Conservation (phyloP, 2,888 invertebrate species). For the Himalopsyche tibetana region DNA sequence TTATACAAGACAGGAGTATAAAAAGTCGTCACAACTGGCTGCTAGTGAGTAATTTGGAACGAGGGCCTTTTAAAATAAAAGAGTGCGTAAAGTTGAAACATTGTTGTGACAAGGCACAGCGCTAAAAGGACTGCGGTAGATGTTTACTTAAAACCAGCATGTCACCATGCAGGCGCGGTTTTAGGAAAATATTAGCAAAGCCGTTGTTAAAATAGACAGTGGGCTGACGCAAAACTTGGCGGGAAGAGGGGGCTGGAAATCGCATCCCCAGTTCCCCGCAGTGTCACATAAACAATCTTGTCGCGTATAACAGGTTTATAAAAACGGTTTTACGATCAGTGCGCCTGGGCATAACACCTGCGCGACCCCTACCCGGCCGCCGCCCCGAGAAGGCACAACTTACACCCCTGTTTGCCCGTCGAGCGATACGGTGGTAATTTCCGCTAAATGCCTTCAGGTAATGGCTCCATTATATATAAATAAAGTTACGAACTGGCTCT, state of each 20-base stretch:
- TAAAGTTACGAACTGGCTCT: slow-evolving; percentile 42
- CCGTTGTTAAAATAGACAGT: slow-evolving; percentile 37
- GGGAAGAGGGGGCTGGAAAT: neutral
- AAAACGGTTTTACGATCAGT: slow-evolving; percentile 55
- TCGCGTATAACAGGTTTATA: slow-evolving; percentile 56
- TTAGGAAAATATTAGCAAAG: slow-evolving; percentile 40
- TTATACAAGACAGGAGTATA: too few species aligned
- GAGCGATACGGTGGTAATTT: slow-evolving; percentile 44
- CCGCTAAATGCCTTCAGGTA: slow-evolving; percentile 43
- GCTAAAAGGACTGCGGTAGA: slow-evolving; percentile 35
- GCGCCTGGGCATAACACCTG: slow-evolving; percentile 49
- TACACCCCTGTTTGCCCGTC: slow-evolving; percentile 4
- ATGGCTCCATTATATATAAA: slow-evolving; percentile 43
- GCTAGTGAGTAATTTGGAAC: too few species aligned
- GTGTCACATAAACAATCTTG: slow-evolving; percentile 53
- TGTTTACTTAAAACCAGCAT: slow-evolving; percentile 40
- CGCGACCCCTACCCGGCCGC: slow-evolving; percentile 16
- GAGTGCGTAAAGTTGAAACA: slow-evolving; percentile 32
- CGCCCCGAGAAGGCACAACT: slow-evolving; percentile 9
- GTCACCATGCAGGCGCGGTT: slow-evolving; percentile 32
- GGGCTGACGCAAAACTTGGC: slow-evolving; percentile 24
- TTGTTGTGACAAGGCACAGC: slow-evolving; percentile 6
- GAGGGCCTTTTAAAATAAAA: neutral
- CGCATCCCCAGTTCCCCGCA: slow-evolving; percentile 34
- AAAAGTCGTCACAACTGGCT: too few species aligned